These are phyloP conservation scores for Notechis scutatus DNA, from an alignment of 2,113 vertebrate species.

Conservation along the genomic window DNA sequence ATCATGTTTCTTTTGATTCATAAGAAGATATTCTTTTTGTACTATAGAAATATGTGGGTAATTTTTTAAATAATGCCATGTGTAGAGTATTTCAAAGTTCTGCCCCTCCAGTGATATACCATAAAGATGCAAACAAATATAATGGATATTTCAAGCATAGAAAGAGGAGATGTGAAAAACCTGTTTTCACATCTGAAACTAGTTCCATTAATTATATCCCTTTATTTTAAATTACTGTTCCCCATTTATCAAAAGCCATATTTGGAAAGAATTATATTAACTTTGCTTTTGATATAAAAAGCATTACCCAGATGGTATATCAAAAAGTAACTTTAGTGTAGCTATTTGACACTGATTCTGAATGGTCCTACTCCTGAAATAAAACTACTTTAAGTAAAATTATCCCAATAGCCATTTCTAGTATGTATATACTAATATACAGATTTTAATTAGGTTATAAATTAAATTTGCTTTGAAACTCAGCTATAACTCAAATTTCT, in stretches of 20 bases:
- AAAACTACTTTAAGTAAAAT: not conserved
- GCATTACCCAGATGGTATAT: not conserved
- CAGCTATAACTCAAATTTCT: not conserved
- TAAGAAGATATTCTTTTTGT: not conserved
- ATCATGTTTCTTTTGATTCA: not conserved
- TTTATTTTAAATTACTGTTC: not conserved
- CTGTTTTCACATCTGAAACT: not conserved
- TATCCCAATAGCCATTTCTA: not conserved
- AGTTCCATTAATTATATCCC: not conserved
- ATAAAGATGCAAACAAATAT: not conserved
- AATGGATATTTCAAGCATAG: not conserved
- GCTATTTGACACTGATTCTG: not conserved
- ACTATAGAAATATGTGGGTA: not conserved
- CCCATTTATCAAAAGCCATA: not conserved
- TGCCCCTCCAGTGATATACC: not conserved
- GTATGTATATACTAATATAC: slow-evolving; percentile 12
- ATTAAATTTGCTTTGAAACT: slow-evolving; percentile 11
- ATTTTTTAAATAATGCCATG: not conserved
- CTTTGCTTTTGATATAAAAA: not conserved
- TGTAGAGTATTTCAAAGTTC: not conserved
- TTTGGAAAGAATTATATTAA: not conserved
- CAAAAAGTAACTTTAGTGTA: not conserved
- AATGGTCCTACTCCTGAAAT: not conserved
- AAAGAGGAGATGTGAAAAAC: not conserved
- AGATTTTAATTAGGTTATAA: slow-evolving; percentile 13